Evolutionary conservation across 2,113 vertebrate species (phyloP), one percentile per base, ranked within the genome.

Genomic region (Helogale parvula): DNA sequence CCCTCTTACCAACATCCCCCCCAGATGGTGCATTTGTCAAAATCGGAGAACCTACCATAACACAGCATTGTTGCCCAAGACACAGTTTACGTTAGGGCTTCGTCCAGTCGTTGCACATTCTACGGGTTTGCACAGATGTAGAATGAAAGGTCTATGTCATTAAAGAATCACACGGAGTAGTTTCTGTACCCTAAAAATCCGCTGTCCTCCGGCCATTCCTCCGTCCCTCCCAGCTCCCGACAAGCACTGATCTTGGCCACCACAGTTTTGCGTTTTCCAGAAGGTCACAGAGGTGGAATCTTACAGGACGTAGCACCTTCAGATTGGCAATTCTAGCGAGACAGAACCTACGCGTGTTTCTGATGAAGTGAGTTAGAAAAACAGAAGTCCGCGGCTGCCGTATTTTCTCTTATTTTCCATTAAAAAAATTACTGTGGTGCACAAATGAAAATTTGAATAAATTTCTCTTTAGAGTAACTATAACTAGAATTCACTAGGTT

Each of bases 31-130:
- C 41, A 23, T 47, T 8, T 66, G 41, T n/a, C 33, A 33, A 23
- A 31, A 15, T 33, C 29, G 4, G 3, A 23, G 82, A 33, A 23
- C 60, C 29, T 47, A 23, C 29, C 2, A 0, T 0, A 11, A 66
- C 82, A 23, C 7, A 7, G 33, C 16, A 2, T 33, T 45, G 66
- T 6, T 15, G 31, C 17, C 17, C 63, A 31, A 7, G 41, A 21
- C 13, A 41, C 38, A 66, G 29, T 21, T 33, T 33, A 21, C 6
- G 8, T 33, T 2, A 45, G 38, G 57, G 60, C 23, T 66, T 17
- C 8, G 10, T 21, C 10, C 19, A 2, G 38, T 29, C 2, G 3
- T 7, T 66, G 38, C 14, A 0, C 21, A 1, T 45, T 17, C 54
- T 65, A 8, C 1, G 16, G 60, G 38, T 47, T 85, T 66, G 29